These are phyloP conservation scores for Pachyramphus minor DNA, from an alignment of 2,113 vertebrate species.

Conservation along the genomic window DNA sequence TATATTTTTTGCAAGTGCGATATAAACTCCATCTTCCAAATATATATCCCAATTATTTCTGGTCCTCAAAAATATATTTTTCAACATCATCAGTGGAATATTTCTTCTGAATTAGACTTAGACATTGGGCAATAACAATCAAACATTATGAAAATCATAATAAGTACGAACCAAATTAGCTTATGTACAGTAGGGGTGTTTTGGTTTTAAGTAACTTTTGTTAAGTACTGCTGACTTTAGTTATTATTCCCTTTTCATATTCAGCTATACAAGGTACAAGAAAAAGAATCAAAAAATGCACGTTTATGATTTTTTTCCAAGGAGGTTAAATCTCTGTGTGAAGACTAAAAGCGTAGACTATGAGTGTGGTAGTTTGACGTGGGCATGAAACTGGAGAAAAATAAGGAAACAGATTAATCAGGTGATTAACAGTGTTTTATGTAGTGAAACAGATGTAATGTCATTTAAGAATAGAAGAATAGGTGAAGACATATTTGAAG, in stretches of 20 bases:
- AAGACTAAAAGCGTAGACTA: neutral
- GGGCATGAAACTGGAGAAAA: neutral
- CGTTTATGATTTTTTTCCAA: neutral
- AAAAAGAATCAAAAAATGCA: neutral
- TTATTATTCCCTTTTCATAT: neutral
- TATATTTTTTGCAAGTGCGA: neutral
- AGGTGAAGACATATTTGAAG: neutral
- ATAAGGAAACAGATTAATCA: neutral
- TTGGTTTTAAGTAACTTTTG: neutral
- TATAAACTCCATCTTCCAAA: neutral
- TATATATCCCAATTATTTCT: neutral
- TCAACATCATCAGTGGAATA: neutral
- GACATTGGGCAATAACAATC: neutral
- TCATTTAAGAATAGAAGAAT: neutral
- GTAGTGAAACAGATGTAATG: neutral
- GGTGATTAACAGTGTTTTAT: neutral
- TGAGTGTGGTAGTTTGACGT: neutral
- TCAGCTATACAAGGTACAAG: neutral
- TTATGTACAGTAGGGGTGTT: rapidly evolving
- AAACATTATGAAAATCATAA: neutral
- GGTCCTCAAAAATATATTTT: neutral
- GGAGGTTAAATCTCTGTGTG: neutral
- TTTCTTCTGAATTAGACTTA: neutral
- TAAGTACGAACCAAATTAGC: neutral
- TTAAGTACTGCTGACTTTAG: neutral